Base-by-base conservation (phyloP, 1,140 invertebrate species). In the Drosophila neocordata region DNA sequence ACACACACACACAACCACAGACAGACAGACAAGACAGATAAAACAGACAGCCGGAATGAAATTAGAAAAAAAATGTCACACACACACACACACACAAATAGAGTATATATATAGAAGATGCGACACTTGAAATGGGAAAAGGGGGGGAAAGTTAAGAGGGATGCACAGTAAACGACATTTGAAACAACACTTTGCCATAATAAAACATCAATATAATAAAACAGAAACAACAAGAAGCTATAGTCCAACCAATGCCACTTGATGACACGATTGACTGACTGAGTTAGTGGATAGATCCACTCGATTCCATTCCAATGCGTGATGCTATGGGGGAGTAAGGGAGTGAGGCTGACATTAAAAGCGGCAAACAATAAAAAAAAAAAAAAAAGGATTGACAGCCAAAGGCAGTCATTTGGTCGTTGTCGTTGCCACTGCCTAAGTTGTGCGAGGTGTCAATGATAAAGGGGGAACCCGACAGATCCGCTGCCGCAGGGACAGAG, bases 161-260 rank as follows among this genome's bases (percentile, higher is more conserved):
- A 27, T 34, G 64, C 24, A 20, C n/a, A 60, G 48, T 56, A 65
- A 65, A 74, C 70, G 79, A 48, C 79, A 82, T 77, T 82, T 76
- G 73, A 73, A 81, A 78, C 79, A 82, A 78, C 79, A 78, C 79
- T 82, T 74, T 76, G 76, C 63, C 62, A 79, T 73, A 79, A 79
- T 85, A 80, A 84, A 84, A 85, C 80, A 79, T 77, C 76, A 85
- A 73, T 77, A 73, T 73, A 79, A 80, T 77, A 69, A 38, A 58
- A 65, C 38, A 52, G 18, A n/a, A 62, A 52, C 44, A 76, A 20
- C 51, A 61, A 63, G 57, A 61, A 58, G 35, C 57, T 41, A 44
- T 24, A 62, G 64, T 48, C 35, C 22, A 34, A 31, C n/a, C 38
- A 48, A 55, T 55, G 66, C 70, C 79, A 78, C 77, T 82, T 83